Percentiles rank a stretch among this genome's conserved stretches.
Evolutionary conservation across 2,888 invertebrate genomes (phyloP).

Genomic region (Neoaliturus tenellus): DNA sequence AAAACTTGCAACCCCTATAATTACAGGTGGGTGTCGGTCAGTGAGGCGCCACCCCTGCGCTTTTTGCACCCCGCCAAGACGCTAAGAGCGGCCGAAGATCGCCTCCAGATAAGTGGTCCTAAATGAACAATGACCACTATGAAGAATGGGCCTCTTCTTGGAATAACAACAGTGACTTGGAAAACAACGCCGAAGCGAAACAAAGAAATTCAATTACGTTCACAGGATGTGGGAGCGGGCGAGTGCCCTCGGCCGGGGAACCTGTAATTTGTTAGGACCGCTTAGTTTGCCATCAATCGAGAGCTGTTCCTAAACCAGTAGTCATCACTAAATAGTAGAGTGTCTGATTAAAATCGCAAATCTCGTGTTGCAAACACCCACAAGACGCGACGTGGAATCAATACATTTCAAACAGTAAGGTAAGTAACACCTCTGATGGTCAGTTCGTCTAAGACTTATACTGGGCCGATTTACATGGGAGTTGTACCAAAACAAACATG

Average conservation of each 20-base stretch:
- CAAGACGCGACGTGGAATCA: too few relatives aligned
- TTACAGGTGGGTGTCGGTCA: not conserved
- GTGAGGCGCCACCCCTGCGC: not conserved
- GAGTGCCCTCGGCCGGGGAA: not conserved
- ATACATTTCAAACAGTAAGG: too few relatives aligned
- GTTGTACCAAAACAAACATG: too few relatives aligned
- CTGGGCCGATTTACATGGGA: too few relatives aligned
- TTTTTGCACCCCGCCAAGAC: not conserved
- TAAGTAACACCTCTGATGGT: too few relatives aligned
- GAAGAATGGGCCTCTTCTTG: not conserved
- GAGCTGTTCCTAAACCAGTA: too few relatives aligned
- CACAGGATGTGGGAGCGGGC: not conserved
- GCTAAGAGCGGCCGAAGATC: constrained; percentile 16
- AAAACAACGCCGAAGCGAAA: not conserved
- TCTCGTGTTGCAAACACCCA: too few relatives aligned
- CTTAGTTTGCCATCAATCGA: not conserved
- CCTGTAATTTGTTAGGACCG: too few relatives aligned
- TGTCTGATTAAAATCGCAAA: too few relatives aligned
- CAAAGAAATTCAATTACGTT: not conserved
- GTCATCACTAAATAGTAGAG: too few relatives aligned
- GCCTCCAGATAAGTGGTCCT: not conserved
- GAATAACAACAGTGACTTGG: not conserved
- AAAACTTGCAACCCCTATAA: not conserved
- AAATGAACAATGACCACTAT: constrained; percentile 16
- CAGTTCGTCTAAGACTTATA: too few relatives aligned